Base-by-base conservation (phyloP, 2,888 invertebrate genomes). In the Agonopterix arenella region DNA sequence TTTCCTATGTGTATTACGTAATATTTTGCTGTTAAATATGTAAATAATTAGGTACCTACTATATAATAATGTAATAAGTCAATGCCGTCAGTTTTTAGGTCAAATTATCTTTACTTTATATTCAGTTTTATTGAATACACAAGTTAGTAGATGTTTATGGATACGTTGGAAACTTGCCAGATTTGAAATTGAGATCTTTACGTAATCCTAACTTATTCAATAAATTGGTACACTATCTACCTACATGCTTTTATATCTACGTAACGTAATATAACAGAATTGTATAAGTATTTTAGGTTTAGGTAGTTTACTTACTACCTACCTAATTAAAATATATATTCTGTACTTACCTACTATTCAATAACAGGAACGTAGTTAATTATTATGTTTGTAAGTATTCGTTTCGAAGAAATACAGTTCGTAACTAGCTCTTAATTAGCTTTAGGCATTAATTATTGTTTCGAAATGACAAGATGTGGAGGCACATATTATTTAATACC, bases 151-250 rank as follows among this genome's bases (percentile, higher is more conserved):
- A n/a, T n/a, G 10, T 45, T 18, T 48, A 48, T 44, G 40, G 46
- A 37, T 38, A 48, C 11, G 41, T 48, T 48, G 47, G 47, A 51
- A 43, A 11, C 43, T 48, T 49, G 52, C 52, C 49, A 52, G 47
- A 47, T 52, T 49, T 46, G 10, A 43, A 49, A 49, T 45, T 49
- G 37, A 46, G 41, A 44, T 44, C 13, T 45, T 52, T 52, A 52
- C 46, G 47, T 52, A 52, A 52, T 37, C 36, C 18, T 42, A 47
- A 44, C 8, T 42, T 11, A 43, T 47, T 42, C 40, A 46, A n/a
- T 46, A 40, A 40, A n/a, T 40, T 4, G 4, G 4, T 40, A 37
- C 10, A 37, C 8, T 42, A 43, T 1, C 43, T 11, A 11, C 10
- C 43, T 28, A 5, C 28, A 5, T 28, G 28, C 28, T 28, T 28